Evolutionary conservation across 1,140 invertebrate species (phyloP).

Genomic region (Atta texana): DNA sequence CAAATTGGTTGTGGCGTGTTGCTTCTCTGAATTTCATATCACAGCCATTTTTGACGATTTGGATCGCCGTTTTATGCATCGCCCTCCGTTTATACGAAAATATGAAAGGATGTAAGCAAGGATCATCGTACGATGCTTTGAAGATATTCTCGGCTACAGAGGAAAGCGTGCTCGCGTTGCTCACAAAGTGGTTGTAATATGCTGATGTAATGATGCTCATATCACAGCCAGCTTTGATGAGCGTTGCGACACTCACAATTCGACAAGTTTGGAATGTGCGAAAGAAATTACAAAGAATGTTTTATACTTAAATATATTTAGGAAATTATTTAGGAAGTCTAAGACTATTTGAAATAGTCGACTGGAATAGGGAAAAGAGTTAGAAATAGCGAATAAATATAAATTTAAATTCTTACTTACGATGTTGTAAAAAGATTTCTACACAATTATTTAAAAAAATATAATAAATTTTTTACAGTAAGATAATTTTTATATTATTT

Average conservation of each 20-base stretch:
- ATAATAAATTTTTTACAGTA: not conserved
- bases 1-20: constrained; percentile 95
- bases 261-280: not conserved
- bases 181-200: constrained; percentile 90
- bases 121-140: constrained; percentile 25
- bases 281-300: not conserved
- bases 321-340: not conserved
- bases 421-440: not conserved
- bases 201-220: constrained; percentile 85
- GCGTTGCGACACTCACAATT: constrained; percentile 86
- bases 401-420: not conserved
- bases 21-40: constrained; percentile 90
- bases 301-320: not conserved
- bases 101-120: not conserved
- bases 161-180: constrained; percentile 82
- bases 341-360: not conserved
- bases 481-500: not conserved
- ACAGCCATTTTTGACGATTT: constrained; percentile 96
- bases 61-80: constrained; percentile 86
- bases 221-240: constrained; percentile 95
- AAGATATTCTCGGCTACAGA: constrained; percentile 24
- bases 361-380: not conserved
- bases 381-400: not conserved
- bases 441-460: not conserved
- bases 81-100: not conserved